Evolutionary conservation across 2,888 invertebrate species (phyloP).

Genomic region (Pinctada fucata): DNA sequence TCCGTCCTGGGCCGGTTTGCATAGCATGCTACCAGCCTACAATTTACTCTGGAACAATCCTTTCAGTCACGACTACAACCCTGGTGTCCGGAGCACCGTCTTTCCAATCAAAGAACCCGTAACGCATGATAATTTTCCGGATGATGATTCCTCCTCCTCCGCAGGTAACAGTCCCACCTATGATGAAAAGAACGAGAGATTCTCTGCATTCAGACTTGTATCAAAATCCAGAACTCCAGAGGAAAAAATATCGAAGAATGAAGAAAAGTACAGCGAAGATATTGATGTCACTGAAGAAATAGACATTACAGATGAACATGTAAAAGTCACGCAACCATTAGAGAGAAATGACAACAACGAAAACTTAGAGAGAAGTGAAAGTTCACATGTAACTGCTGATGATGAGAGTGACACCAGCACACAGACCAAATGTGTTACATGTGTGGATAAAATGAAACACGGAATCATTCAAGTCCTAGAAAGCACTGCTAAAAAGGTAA

Average conservation of each 20-base stretch:
- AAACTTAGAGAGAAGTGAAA: not conserved
- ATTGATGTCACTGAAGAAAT: conserved; percentile 51
- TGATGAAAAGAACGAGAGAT: conserved; percentile 40
- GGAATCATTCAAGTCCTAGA: not conserved
- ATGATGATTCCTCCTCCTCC: conserved; percentile 27
- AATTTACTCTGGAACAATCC: conserved; percentile 60
- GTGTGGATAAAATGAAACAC: not conserved
- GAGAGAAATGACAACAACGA: not conserved
- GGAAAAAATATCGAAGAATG: not conserved
- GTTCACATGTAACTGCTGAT: not conserved
- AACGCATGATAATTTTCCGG: conserved; percentile 16
- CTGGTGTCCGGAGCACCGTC: conserved; percentile 22
- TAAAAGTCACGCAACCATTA: too few species aligned
- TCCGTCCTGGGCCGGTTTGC: conserved; percentile 29
- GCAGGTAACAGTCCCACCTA: conserved; percentile 33
- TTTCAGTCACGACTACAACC: conserved; percentile 22
- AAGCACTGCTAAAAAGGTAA: not conserved
- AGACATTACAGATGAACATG: conserved; percentile 22
- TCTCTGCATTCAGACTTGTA: conserved; percentile 51
- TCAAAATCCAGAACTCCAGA: conserved; percentile 12
- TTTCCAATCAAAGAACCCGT: conserved; percentile 20
- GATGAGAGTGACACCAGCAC: not conserved
- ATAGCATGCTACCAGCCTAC: conserved; percentile 54
- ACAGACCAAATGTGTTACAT: not conserved
- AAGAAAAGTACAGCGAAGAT: conserved; percentile 32